Evolutionary conservation across 2,113 vertebrate species (phyloP).

Genomic region (Tautogolabrus adspersus): DNA sequence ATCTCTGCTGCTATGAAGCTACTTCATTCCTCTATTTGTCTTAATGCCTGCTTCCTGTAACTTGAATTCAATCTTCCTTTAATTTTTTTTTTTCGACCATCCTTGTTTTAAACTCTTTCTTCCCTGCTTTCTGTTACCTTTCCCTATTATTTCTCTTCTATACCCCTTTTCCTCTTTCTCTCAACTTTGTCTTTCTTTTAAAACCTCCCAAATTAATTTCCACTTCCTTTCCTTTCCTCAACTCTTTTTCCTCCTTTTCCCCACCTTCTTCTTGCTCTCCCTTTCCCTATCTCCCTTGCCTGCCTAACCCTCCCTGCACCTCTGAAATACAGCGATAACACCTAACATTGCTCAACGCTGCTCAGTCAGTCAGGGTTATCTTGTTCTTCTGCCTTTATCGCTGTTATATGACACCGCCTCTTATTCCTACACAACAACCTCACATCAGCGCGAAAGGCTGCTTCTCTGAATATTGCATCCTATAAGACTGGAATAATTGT

Average conservation of each 20-base stretch:
- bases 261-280: not conserved
- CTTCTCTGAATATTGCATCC: constrained; percentile 12
- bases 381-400: constrained; percentile 73
- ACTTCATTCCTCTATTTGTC: not conserved
- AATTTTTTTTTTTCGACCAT: not conserved
- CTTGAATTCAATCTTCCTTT: not conserved
- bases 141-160: not conserved
- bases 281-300: not conserved
- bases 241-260: not conserved
- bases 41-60: not conserved
- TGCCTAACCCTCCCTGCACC: constrained; percentile 8
- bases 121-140: not conserved
- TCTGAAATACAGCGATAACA: constrained; percentile 66
- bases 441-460: constrained; percentile 30
- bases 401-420: constrained; percentile 73
- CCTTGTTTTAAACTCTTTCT: not conserved
- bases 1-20: too few species aligned
- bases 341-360: constrained; percentile 16
- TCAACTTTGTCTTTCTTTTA: too few species aligned
- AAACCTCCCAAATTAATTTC: not conserved
- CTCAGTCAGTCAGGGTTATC: constrained; percentile 77
- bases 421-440: constrained; percentile 65
- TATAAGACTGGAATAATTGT: constrained; percentile 48
- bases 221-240: not conserved
- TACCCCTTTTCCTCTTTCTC: not conserved